Evolutionary conservation across 2,888 invertebrate species (phyloP).

Genomic region (Callimorpha dominula): DNA sequence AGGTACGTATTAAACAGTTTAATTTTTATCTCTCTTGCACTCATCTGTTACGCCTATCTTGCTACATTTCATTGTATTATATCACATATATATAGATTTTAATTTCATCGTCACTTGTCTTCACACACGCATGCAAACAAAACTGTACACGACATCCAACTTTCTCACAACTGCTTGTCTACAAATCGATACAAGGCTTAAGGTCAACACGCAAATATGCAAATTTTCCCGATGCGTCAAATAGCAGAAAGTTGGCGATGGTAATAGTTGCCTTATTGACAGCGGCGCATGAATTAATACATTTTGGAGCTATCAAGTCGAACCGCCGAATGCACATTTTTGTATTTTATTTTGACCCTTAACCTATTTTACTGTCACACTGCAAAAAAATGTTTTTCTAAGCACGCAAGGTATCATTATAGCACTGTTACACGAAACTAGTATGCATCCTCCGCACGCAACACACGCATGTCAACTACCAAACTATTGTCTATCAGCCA

Average conservation of each 20-base stretch:
- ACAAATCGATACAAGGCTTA: not conserved
- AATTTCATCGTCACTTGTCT: not conserved
- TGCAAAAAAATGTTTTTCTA: not conserved
- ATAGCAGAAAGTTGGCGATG: not conserved
- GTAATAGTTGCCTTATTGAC: not conserved
- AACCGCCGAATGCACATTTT: not conserved
- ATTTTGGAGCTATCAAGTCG: not conserved
- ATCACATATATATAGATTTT: not conserved
- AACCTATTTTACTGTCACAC: not conserved
- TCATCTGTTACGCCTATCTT: not conserved
- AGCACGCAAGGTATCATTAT: constrained; percentile 13
- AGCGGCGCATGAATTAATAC: not conserved
- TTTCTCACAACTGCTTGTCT: not conserved
- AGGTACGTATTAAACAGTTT: too few species aligned
- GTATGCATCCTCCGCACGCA: constrained; percentile 38
- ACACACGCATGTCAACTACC: constrained; percentile 34
- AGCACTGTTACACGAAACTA: constrained; percentile 12
- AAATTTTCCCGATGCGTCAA: not conserved
- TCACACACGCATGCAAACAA: not conserved
- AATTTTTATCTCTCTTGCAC: not conserved
- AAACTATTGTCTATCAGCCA: constrained; percentile 9
- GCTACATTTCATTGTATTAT: constrained; percentile 4
- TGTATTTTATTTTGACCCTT: not conserved
- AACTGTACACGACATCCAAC: not conserved
- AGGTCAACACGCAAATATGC: not conserved